A percentile compares a stretch with the other conserved stretches of the same genome.
These are phyloP conservation scores for Pemphigus obesinymphae DNA, from an alignment of 1,140 invertebrate species.

Conservation along the genomic window DNA sequence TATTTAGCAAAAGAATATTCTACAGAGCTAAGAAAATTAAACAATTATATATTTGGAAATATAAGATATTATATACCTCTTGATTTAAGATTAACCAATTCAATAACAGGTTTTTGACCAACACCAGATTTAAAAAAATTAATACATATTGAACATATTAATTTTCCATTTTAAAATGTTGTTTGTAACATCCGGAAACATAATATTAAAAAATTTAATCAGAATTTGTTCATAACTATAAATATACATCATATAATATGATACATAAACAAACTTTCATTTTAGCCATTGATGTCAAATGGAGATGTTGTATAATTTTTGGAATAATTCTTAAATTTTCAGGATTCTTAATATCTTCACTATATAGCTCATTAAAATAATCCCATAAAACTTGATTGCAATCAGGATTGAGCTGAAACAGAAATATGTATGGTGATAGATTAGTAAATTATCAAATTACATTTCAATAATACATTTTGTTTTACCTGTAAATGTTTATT, in stretches of 20 bases:
- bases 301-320: neutral
- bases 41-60: neutral
- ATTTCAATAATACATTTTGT: too few relatives aligned
- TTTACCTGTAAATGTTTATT: too few relatives aligned
- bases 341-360: neutral
- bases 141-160: neutral
- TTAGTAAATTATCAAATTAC: too few relatives aligned
- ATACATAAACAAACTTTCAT: neutral
- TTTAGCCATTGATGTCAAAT: neutral
- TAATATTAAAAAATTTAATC: neutral
- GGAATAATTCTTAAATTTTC: neutral
- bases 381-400: neutral
- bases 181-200: neutral
- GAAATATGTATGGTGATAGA: too few relatives aligned
- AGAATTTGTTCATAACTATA: too few relatives aligned
- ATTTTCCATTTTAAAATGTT: neutral
- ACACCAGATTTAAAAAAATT: neutral
- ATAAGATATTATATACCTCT: neutral
- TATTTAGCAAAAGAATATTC: neutral
- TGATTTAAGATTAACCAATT: neutral
- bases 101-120: neutral
- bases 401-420: neutral
- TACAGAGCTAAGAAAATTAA: neutral
- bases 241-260: too few relatives aligned
- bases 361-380: neutral